phyloP scores from a whole-genome alignment of 1,140 invertebrate genomes.

The Brachionus asplanchnoidis region DNA sequence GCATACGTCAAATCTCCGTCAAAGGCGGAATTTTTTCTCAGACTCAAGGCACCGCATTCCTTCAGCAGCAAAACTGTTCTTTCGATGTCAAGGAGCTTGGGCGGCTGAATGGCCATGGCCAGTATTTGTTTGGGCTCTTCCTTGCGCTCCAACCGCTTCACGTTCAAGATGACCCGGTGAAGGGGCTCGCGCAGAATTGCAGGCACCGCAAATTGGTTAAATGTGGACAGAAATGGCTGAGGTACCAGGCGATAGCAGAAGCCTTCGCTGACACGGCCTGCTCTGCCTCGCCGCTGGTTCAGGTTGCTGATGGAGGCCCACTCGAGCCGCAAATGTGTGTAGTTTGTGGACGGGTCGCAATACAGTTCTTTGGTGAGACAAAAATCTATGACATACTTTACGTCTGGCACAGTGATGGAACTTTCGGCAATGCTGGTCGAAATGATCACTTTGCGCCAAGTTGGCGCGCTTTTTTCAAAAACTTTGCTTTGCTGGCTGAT shows the following conservation, averaged over 20 bases:
- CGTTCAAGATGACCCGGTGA: constrained; percentile 72
- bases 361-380: constrained; percentile 79
- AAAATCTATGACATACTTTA: constrained; percentile 76
- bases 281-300: constrained; percentile 77
- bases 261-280: constrained; percentile 77
- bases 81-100: constrained; percentile 73
- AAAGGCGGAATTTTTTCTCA: not conserved
- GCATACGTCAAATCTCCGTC: constrained; percentile 87
- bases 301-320: constrained; percentile 88
- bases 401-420: constrained; percentile 56
- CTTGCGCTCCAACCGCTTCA: constrained; percentile 73
- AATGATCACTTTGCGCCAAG: constrained; percentile 55
- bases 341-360: constrained; percentile 71
- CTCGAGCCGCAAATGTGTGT: constrained; percentile 68
- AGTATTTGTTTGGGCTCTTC: constrained; percentile 75
- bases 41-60: constrained; percentile 62
- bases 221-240: constrained; percentile 65
- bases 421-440: constrained; percentile 58
- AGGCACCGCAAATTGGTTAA: constrained; percentile 48
- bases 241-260: constrained; percentile 78
- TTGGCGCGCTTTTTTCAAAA: constrained; percentile 47
- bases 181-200: constrained; percentile 68
- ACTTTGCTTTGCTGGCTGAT: constrained; percentile 51
- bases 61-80: constrained; percentile 76
- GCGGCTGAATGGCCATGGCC: constrained; percentile 77